Percentiles rank a stretch among this genome's conserved stretches.
Evolutionary conservation across 2,797 vertebrate species (phyloP).

Genomic region (Fundulus diaphanus): DNA sequence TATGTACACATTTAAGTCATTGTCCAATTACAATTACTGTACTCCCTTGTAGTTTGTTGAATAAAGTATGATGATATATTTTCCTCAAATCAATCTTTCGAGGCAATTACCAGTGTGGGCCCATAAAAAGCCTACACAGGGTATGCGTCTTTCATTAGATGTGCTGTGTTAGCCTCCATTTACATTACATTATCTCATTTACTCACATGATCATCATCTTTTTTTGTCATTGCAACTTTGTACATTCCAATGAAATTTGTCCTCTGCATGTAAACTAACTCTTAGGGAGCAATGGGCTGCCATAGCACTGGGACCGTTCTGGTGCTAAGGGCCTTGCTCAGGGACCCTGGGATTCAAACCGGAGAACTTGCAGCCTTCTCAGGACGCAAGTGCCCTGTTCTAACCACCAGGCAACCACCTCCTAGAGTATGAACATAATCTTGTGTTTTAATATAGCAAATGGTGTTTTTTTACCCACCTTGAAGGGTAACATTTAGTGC

Average conservation of each 20-base stretch:
- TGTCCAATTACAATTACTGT: conserved; percentile 44
- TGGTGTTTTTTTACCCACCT: conserved; percentile 2
- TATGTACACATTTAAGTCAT: conserved; percentile 21
- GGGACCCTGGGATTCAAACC: too few relatives aligned
- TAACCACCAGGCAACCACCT: too few relatives aligned
- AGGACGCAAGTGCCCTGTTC: too few relatives aligned
- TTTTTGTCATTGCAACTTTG: too few relatives aligned
- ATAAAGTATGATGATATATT: conserved; percentile 46
- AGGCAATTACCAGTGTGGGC: conserved; percentile 49
- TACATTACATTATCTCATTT: conserved; percentile 53
- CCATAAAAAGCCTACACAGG: conserved; percentile 58
- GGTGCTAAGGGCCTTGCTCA: too few relatives aligned
- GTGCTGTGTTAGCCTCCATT: conserved; percentile 27
- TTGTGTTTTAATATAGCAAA: conserved; percentile 24
- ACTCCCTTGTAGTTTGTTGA: conserved; percentile 30
- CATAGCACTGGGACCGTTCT: too few relatives aligned
- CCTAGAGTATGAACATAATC: conserved; percentile 28
- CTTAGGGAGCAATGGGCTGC: too few relatives aligned
- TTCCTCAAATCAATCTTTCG: conserved; percentile 46
- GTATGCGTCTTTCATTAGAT: conserved; percentile 47
- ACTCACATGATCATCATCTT: conserved; percentile 29
- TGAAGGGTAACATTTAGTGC: background rate
- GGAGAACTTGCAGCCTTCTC: too few relatives aligned
- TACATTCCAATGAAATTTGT: too few relatives aligned
- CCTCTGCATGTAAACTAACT: too few relatives aligned